phyloP scores from a whole-genome alignment of 2,113 vertebrate species.

The Micronycteris hirsuta region DNA sequence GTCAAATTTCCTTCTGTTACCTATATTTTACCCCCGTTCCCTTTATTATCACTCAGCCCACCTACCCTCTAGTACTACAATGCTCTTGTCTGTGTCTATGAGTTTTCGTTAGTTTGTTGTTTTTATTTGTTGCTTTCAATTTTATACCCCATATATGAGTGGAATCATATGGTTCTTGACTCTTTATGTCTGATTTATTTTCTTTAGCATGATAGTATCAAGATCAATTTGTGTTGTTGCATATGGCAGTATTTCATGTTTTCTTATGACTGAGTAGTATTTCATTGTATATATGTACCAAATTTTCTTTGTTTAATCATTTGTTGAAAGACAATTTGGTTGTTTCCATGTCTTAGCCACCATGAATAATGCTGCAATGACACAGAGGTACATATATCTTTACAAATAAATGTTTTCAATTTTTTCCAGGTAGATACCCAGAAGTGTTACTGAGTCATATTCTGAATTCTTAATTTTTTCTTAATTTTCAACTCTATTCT shows the following conservation, averaged over 20 bases:
- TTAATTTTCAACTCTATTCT: neutral
- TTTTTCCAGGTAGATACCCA: neutral
- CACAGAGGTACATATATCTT: neutral
- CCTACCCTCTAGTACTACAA: no score
- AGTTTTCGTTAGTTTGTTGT: no score
- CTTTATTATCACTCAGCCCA: no score
- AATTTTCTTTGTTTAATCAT: no score
- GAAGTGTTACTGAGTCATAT: neutral
- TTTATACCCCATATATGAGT: neutral
- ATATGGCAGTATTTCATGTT: neutral
- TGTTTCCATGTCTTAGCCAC: no score
- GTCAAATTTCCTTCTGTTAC: no score
- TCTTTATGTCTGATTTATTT: neutral
- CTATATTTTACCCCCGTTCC: no score
- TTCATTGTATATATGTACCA: no score
- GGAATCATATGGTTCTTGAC: neutral
- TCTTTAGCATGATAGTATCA: neutral
- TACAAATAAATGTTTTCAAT: neutral
- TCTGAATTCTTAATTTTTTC: neutral
- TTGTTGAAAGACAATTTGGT: no score
- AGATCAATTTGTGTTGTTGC: neutral
- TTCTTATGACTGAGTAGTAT: neutral
- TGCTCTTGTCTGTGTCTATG: no score
- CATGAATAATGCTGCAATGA: no score
- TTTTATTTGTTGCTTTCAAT: no score